phyloP scores from a whole-genome alignment of 1,140 invertebrate species.

The Drosophila athabasca region DNA sequence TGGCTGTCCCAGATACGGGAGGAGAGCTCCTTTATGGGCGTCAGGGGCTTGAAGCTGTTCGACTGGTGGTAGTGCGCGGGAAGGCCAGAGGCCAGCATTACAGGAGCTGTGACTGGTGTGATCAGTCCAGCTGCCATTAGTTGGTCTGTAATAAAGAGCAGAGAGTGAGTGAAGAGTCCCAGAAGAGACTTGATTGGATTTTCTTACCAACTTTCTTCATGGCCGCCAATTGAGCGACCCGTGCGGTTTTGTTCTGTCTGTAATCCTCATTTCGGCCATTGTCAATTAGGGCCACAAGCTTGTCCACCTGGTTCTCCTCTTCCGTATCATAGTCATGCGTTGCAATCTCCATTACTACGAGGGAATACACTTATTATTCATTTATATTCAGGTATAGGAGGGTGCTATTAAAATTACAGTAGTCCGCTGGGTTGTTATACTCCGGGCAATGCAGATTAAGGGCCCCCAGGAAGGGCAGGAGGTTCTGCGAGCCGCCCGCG shows the following conservation, averaged over 20 bases:
- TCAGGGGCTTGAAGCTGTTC: conserved; percentile 61
- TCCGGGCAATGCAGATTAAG: conserved; percentile 91
- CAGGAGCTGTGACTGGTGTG: conserved; percentile 84
- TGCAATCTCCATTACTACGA: conserved; percentile 93
- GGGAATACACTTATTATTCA: conserved; percentile 4
- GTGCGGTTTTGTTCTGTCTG: conserved; percentile 62
- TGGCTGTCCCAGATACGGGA: conserved; percentile 67
- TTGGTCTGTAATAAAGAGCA: conserved; percentile 49
- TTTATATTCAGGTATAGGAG: not conserved
- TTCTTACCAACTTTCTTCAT: conserved; percentile 72
- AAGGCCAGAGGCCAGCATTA: conserved; percentile 35
- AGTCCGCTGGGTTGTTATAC: conserved; percentile 96
- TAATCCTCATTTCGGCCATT: conserved; percentile 88
- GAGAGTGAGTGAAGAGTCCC: not conserved
- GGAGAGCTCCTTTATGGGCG: conserved; percentile 68
- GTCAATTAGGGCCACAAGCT: conserved; percentile 86
- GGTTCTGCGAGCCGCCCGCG: conserved; percentile 88
- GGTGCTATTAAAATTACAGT: conserved; percentile 86
- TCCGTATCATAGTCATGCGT: conserved; percentile 89
- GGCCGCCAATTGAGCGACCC: conserved; percentile 60
- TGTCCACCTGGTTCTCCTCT: conserved; percentile 82
- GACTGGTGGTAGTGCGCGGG: conserved; percentile 15
- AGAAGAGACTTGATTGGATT: not conserved
- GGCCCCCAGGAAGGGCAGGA: conserved; percentile 91
- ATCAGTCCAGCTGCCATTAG: conserved; percentile 82